Conservation (phyloP, 2,888 invertebrate species). For the Microctonus brassicae region DNA sequence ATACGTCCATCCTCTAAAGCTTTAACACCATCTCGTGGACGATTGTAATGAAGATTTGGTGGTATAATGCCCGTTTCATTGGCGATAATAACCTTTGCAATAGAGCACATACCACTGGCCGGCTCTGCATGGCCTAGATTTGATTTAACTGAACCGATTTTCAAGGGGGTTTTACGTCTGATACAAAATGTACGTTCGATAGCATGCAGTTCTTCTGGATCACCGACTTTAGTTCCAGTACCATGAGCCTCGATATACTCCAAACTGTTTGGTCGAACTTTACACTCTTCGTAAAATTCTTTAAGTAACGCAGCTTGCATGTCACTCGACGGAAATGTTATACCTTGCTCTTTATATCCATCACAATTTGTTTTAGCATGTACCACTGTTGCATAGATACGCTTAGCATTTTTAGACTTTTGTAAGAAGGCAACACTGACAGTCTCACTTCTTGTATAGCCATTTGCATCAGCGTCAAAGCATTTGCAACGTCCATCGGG, state of each 20-base stretch:
- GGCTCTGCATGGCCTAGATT: constrained; percentile 96
- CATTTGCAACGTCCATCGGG: constrained; percentile 89
- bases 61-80: constrained; percentile 86
- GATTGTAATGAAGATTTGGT: constrained; percentile 85
- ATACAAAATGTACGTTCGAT: constrained; percentile 85
- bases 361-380: constrained; percentile 76
- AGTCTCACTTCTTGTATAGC: constrained; percentile 88
- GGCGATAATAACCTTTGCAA: constrained; percentile 85
- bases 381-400: no score
- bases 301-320: constrained; percentile 67
- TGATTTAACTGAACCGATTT: constrained; percentile 93
- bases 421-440: constrained; percentile 81
- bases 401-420: constrained; percentile 72
- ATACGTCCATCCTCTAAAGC: constrained; percentile 76
- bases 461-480: constrained; percentile 87
- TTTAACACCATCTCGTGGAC: constrained; percentile 75
- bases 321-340: constrained; percentile 63
- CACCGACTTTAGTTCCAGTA: constrained; percentile 86
- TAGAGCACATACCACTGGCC: no score
- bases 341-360: constrained; percentile 70
- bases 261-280: constrained; percentile 73
- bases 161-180: constrained; percentile 80
- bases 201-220: constrained; percentile 91
- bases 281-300: constrained; percentile 75
- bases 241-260: constrained; percentile 80